phyloP scores from a whole-genome alignment of 1,140 invertebrate species.

The Drosophila nebulosa region DNA sequence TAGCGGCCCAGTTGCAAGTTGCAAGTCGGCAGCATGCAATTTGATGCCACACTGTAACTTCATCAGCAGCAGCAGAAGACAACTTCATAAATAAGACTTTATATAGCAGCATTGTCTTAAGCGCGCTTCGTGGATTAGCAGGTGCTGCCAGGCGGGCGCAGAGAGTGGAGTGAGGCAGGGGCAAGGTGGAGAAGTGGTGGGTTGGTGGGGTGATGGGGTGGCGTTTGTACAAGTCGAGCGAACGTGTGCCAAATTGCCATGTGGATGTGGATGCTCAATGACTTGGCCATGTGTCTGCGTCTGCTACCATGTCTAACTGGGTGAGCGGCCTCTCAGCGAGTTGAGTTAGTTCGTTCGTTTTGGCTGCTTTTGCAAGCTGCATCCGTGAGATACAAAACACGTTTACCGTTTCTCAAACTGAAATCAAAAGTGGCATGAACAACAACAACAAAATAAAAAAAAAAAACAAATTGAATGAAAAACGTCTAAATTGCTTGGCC shows the following conservation, averaged over 20 bases:
- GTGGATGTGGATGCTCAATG: conserved; percentile 47
- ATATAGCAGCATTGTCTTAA: conserved; percentile 45
- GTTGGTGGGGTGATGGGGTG: not conserved
- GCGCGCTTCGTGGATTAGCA: conserved; percentile 10
- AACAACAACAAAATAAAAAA: conserved; percentile 13
- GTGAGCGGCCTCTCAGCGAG: conserved; percentile 30
- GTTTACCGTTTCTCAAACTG: conserved; percentile 49
- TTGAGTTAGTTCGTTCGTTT: not conserved
- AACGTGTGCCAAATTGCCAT: conserved; percentile 54
- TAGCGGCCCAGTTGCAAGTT: conserved; percentile 46
- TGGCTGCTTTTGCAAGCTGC: conserved; percentile 66
- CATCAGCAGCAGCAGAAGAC: conserved; percentile 14
- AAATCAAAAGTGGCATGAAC: conserved; percentile 61
- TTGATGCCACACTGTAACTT: conserved; percentile 39
- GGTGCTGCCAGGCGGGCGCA: not conserved
- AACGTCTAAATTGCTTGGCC: conserved; percentile 41
- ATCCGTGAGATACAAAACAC: conserved; percentile 75
- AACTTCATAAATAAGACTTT: conserved; percentile 46
- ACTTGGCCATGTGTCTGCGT: conserved; percentile 41
- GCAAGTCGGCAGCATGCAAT: conserved; percentile 27
- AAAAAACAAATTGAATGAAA: conserved; percentile 9
- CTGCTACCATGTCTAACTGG: conserved; percentile 29
- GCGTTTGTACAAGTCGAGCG: not conserved
- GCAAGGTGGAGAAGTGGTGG: too few species aligned
- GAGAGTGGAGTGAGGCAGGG: too few species aligned